Base-by-base conservation (phyloP, 1,140 invertebrate species). In the Drosophila seguyi region DNA sequence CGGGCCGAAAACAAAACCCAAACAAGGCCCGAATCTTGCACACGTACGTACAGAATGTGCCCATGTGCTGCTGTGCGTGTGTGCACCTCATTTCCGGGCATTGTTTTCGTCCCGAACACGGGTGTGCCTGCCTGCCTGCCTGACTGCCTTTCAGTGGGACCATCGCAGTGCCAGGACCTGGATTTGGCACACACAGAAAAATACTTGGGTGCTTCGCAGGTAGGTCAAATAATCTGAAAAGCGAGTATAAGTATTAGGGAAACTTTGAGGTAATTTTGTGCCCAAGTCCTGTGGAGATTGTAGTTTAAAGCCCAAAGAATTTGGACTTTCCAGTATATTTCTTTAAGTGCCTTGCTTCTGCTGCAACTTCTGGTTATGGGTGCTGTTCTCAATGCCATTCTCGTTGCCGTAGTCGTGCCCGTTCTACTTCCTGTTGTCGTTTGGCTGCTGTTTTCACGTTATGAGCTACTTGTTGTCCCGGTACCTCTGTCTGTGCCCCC, bases 391-490 rank as follows among this genome's bases (percentile, higher is more conserved):
- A 67, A 77, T 77, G 75, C 74, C 74, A 66, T 68, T 77, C 63
- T 77, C 60, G 74, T 76, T 76, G 60, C 60, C 69, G 44, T 39
- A 57, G 59, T 75, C 45, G 62, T 52, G 38, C 66, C 66, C 60
- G 66, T 59, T 73, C 69, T 29, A 72, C 69, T 73, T 73, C 69
- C 69, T 73, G 69, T 73, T 73, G 66, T 73, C 67, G 69, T 73
- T 73, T 60, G 66, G 73, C 73, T 67, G 74, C 74, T 76, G 73
- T 76, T 76, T 76, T 76, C 73, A 67, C 77, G 67, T 90, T 78
- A 90, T 90, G 85, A 90, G 85, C 85, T 84, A 88, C 84, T 88
- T 88, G 84, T 88, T 88, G 84, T 90, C 77, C 77, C 69, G 61
- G 61, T 71, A 63, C 83, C 63, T 45, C 50, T 22, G 36, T 45